These are phyloP conservation scores for Acrobasis suavella DNA, from an alignment of 2,888 invertebrate genomes.

Conservation along the genomic window DNA sequence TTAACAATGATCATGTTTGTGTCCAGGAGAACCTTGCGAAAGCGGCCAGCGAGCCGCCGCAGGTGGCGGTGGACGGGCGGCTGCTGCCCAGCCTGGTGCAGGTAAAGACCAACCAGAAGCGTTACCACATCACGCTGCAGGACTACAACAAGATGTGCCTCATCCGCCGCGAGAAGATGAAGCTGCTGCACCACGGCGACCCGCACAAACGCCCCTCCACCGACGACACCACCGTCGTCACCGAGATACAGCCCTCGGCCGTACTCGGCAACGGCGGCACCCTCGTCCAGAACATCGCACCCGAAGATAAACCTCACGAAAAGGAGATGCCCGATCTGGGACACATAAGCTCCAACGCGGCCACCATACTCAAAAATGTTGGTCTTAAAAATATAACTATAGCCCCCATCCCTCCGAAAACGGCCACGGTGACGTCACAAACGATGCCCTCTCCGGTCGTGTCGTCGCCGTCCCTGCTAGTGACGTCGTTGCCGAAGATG, in stretches of 20 bases:
- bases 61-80: constrained; percentile 83
- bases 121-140: constrained; percentile 89
- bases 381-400: constrained; percentile 78
- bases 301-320: constrained; percentile 51
- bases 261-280: constrained; percentile 71
- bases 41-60: constrained; percentile 73
- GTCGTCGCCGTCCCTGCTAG: constrained; percentile 54
- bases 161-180: constrained; percentile 85
- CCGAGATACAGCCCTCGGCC: constrained; percentile 66
- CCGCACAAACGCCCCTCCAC: constrained; percentile 45
- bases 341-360: constrained; percentile 62
- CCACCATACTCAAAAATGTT: constrained; percentile 73
- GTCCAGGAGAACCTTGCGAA: constrained; percentile 67
- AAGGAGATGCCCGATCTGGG: constrained; percentile 47
- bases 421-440: constrained; percentile 66
- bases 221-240: constrained; percentile 55
- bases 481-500: constrained; percentile 58
- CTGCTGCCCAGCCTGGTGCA: constrained; percentile 86
- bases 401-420: constrained; percentile 70
- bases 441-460: constrained; percentile 47
- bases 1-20: not conserved
- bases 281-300: constrained; percentile 52
- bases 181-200: constrained; percentile 81
- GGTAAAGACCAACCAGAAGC: constrained; percentile 89
- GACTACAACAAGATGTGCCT: constrained; percentile 92